Evolutionary conservation across 1,140 invertebrate genomes (phyloP).

Genomic region (Carcinoscorpius rotundicauda): DNA sequence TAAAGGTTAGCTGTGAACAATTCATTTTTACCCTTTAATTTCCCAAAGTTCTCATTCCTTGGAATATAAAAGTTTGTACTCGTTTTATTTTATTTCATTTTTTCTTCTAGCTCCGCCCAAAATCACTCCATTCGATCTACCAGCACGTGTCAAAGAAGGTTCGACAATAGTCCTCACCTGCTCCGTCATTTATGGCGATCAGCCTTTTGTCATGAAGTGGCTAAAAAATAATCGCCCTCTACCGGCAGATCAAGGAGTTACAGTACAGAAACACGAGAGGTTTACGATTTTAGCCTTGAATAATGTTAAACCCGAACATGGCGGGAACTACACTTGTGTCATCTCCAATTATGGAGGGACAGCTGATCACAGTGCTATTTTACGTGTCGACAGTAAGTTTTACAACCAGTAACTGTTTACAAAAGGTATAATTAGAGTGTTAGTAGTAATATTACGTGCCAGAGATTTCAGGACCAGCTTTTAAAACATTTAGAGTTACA

Average conservation of each 20-base stretch:
- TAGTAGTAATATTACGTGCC: too few relatives aligned
- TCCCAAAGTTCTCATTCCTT: too few relatives aligned
- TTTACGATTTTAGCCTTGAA: conserved; percentile 24
- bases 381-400: conserved; percentile 32
- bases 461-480: too few relatives aligned
- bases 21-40: too few relatives aligned
- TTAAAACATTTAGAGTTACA: too few relatives aligned
- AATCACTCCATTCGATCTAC: conserved; percentile 1
- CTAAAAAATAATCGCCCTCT: conserved; percentile 30
- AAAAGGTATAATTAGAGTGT: too few relatives aligned
- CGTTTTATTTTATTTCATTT: too few relatives aligned
- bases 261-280: conserved; percentile 31
- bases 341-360: conserved; percentile 34
- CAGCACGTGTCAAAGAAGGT: conserved; percentile 15
- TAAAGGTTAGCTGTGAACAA: too few relatives aligned
- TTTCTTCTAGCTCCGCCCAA: neutral
- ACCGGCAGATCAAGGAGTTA: conserved; percentile 22
- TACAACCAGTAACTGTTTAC: too few relatives aligned
- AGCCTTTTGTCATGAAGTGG: conserved; percentile 28
- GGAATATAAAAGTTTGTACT: too few relatives aligned
- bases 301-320: conserved; percentile 30
- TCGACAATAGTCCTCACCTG: conserved; percentile 23
- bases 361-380: conserved; percentile 30
- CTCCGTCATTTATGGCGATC: conserved; percentile 25
- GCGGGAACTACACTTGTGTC: conserved; percentile 38